Percentiles rank a stretch among this genome's conserved stretches.
These are phyloP conservation scores for Crypturellus tataupa DNA, from an alignment of 2,797 vertebrate species.

Conservation along the genomic window DNA sequence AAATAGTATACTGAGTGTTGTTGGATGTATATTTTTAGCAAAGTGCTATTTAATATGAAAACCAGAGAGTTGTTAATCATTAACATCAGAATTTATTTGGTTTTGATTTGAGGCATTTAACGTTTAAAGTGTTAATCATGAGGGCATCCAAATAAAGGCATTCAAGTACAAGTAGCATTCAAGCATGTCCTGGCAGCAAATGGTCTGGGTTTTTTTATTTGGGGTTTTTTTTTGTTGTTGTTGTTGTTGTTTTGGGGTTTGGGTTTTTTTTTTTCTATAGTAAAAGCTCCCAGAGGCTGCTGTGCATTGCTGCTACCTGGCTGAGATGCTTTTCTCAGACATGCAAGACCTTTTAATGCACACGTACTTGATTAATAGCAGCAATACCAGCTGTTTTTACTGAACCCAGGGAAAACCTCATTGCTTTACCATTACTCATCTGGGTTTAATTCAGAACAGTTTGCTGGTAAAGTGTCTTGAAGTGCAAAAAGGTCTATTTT, in stretches of 20 bases:
- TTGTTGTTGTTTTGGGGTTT: neutral
- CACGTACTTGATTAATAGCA: slow-evolving; percentile 36
- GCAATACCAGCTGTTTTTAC: slow-evolving; percentile 50
- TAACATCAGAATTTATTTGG: neutral
- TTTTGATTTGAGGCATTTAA: neutral
- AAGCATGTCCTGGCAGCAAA: neutral
- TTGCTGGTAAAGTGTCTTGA: slow-evolving; percentile 35
- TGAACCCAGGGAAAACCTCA: slow-evolving; percentile 18
- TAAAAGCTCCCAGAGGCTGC: neutral
- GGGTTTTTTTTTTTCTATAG: neutral
- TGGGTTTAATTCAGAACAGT: slow-evolving; percentile 58
- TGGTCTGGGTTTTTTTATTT: neutral
- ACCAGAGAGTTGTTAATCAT: neutral
- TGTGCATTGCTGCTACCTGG: slow-evolving; percentile 43
- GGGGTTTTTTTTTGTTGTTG: neutral
- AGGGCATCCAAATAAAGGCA: neutral
- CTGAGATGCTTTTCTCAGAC: slow-evolving; percentile 31
- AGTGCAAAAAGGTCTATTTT: slow-evolving; percentile 55
- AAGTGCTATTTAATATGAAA: neutral
- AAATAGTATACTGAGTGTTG: neutral
- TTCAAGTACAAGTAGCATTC: neutral
- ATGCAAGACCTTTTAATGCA: slow-evolving; percentile 10
- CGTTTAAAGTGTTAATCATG: neutral
- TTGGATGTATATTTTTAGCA: neutral
- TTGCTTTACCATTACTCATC: slow-evolving; percentile 57